phyloP scores from a whole-genome alignment of 2,797 vertebrate species.

The Tauraco hartlaubi region DNA sequence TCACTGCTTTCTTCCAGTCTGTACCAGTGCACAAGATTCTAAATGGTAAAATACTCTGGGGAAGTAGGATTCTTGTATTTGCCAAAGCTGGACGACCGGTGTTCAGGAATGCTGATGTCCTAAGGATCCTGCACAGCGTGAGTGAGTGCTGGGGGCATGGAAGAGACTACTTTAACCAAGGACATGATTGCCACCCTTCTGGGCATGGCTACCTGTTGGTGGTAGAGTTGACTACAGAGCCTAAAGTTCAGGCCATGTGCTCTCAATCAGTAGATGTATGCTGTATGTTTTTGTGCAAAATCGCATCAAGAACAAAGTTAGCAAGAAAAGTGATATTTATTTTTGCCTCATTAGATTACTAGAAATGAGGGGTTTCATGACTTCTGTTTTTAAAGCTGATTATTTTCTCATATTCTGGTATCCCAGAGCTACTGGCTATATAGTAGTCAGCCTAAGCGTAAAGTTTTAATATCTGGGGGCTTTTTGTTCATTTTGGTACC shows the following conservation, averaged over 20 bases:
- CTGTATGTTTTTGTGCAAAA: not conserved
- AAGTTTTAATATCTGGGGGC: not conserved
- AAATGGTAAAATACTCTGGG: not conserved
- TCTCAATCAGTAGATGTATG: not conserved
- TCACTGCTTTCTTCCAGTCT: not conserved
- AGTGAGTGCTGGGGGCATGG: not conserved
- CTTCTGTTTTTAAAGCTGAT: not conserved
- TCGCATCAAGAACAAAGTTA: not conserved
- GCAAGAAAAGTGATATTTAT: not conserved
- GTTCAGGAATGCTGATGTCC: rapidly evolving
- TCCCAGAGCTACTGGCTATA: not conserved
- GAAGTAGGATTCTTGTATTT: not conserved
- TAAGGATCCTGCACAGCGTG: not conserved
- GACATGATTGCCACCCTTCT: rapidly evolving
- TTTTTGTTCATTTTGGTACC: not conserved
- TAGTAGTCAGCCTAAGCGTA: not conserved
- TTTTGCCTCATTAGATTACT: not conserved
- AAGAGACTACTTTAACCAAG: not conserved
- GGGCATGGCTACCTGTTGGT: not conserved
- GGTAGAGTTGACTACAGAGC: not conserved
- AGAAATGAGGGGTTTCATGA: not conserved
- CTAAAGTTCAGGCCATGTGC: not conserved
- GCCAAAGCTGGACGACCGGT: not conserved
- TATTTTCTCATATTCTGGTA: not conserved
- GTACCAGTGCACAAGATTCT: not conserved